Base-by-base conservation (phyloP, 92 coral and sea anemone species). In the Anthopleura xanthogrammica region DNA sequence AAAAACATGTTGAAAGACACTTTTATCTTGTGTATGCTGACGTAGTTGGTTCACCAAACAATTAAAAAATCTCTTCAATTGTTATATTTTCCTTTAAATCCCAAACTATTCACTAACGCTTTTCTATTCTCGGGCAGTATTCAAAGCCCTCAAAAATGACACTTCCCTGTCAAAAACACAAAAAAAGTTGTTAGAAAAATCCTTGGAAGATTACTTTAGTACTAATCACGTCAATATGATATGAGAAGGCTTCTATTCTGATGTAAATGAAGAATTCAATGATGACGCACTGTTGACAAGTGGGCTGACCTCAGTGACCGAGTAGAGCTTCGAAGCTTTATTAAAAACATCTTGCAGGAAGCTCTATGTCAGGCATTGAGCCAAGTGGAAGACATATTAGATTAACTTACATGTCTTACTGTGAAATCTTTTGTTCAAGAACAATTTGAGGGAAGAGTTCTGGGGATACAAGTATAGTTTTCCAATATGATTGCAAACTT, bases 191-290 rank as follows among this genome's bases (percentile, higher is more conserved):
- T 29, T 12, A 4, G 11, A 20, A 24, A 56, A 60, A 68, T 68
- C 65, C 14, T 58, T 9, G 3, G 12, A 19, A 42, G 73, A 65
- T 80, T 66, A 68, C 42, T 41, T 57, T 12, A 41, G 72, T 5
- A 65, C 83, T 60, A 68, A 80, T 65, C 83, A 80, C 48, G 36
- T 7, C 56, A 43, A 60, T 65, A 70, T 70, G 13, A 68, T 12
- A 11, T 16, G 55, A 68, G 48, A 17, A 12, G 22, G 19, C 41
- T 68, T 22, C 46, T 68, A 22, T 52, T 42, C 66, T 52, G 76
- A 81, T 70, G 84, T 41, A 70, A 81, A 81, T 81, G 55, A 81
- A 68, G 84, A 68, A 81, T 81, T 81, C 84, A 81, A 81, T 46
- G 70, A 81, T 46, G 77, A 66, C 17, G 24, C 2, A 70, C 41